These are phyloP conservation scores for Orestias chungarensis DNA, from an alignment of 2,797 vertebrate species.

Conservation along the genomic window DNA sequence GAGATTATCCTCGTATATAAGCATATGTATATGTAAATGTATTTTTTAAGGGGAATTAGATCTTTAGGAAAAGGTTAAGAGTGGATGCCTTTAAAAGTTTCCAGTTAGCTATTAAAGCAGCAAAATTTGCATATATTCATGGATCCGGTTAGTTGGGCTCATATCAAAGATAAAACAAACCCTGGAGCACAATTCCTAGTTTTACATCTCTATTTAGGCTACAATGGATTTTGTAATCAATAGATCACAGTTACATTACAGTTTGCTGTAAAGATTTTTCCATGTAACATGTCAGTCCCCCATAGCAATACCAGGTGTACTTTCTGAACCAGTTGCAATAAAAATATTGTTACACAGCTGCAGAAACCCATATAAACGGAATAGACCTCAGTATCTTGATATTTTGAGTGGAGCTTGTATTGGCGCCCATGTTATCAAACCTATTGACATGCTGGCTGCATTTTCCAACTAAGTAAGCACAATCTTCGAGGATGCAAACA, in stretches of 20 bases:
- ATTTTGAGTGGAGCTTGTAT: not conserved
- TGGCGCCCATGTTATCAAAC: not conserved
- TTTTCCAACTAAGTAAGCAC: conserved; percentile 8
- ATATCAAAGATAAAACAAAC: conserved; percentile 30
- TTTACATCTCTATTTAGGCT: conserved; percentile 19
- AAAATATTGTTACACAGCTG: not conserved
- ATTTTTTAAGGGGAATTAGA: conserved; percentile 21
- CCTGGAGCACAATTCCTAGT: conserved; percentile 1
- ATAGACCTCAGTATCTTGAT: conserved; percentile 2
- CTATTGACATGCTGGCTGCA: not conserved
- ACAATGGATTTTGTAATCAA: conserved; percentile 32
- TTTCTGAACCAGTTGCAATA: not conserved
- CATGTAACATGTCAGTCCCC: conserved; percentile 9
- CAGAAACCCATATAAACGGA: conserved; percentile 4
- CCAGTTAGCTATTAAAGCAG: conserved; percentile 18
- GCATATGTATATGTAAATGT: conserved; percentile 23
- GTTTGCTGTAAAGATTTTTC: conserved; percentile 16
- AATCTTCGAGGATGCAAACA: not conserved
- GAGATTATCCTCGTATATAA: conserved; percentile 34
- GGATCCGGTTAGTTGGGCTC: conserved; percentile 12
- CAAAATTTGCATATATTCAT: conserved; percentile 18
- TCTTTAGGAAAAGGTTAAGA: conserved; percentile 16
- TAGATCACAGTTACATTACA: not conserved
- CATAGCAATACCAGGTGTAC: conserved; percentile 1
- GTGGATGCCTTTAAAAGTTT: conserved; percentile 7